These are phyloP conservation scores for Megaleporinus macrocephalus DNA, from an alignment of 2,113 vertebrate species.

Conservation along the genomic window DNA sequence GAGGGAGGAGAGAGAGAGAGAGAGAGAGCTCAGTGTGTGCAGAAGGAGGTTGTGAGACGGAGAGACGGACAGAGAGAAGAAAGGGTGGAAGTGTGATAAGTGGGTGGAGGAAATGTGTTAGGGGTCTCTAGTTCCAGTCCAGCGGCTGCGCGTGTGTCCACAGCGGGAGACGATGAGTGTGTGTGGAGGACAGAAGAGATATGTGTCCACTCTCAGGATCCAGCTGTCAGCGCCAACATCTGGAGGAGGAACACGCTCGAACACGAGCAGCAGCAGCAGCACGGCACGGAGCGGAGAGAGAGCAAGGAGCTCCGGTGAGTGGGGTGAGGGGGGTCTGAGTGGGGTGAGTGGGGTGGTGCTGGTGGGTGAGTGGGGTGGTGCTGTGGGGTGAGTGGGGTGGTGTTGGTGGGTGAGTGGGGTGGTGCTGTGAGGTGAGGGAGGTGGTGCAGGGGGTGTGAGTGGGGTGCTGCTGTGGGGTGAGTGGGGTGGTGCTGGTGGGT, in stretches of 20 bases:
- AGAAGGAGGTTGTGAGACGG: not conserved
- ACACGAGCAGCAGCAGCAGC: not conserved
- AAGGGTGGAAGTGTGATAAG: slow-evolving; percentile 66
- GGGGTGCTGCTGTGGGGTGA: too few species aligned
- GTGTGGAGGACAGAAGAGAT: slow-evolving; percentile 59
- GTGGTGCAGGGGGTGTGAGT: too few species aligned
- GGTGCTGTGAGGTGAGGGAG: too few species aligned
- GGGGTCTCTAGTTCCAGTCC: slow-evolving; percentile 39
- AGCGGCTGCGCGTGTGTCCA: not conserved
- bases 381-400: too few species aligned
- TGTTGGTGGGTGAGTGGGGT: too few species aligned
- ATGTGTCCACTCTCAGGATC: slow-evolving; percentile 76
- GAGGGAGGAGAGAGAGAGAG: slow-evolving; percentile 33
- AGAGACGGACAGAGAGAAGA: slow-evolving; percentile 13
- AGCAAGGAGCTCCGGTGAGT: slow-evolving; percentile 60
- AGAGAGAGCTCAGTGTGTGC: slow-evolving; percentile 3
- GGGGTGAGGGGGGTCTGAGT: not conserved
- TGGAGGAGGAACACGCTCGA: slow-evolving; percentile 14
- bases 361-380: too few species aligned
- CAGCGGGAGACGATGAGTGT: slow-evolving; percentile 67
- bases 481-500: too few species aligned
- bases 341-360: too few species aligned
- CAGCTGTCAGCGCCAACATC: slow-evolving; percentile 52
- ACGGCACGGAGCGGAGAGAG: not conserved
- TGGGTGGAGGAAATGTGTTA: slow-evolving; percentile 65